Base-by-base conservation (phyloP, 2,888 invertebrate species). In the Deilephila porcellus region DNA sequence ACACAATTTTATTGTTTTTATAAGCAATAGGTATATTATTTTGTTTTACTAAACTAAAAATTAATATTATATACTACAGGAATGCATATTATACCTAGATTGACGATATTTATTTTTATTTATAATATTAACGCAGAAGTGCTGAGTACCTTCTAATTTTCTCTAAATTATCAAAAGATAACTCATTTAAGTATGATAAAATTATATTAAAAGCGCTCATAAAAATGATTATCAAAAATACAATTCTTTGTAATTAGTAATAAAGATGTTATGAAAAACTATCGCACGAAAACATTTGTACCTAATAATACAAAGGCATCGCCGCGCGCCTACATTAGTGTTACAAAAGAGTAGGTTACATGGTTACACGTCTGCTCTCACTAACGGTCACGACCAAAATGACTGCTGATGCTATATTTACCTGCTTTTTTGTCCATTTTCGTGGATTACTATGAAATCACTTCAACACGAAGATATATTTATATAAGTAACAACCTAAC, bases 361-460 rank as follows among this genome's bases (percentile, higher is more conserved):
- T 71, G 20, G 17, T 20, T n/a, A 71, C 59, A 73, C 73, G 73
- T 73, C 73, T 53, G n/a, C 56, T 19, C 56, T 25, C 62, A 53
- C 29, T 73, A 70, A 25, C 73, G 32, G 73, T 52, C 20, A 34
- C 63, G 7, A 34, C 8, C 8, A 34, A 29, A 73, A 71, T 73
- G 73, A 63, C 60, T 32, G 25, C 25, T 8, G 20, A 32, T 14
- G 34, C 45, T 45, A 56, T 72, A 72, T 60, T 71, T 73, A 73
- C 73, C 73, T 63, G 60, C 4, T 63, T 56, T 20, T 52, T 67
- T 25, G 14, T 67, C 67, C 67, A 67, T 67, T 20, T 67, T 25
- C 17, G 67, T 52, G 14, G 45, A 17, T 20, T 67, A 20, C 6
- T 25, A 25, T 52, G 8, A 17, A 37, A 25, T 52, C 52, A 67